phyloP scores from a whole-genome alignment of 1,140 invertebrate species.

The Popillia japonica region DNA sequence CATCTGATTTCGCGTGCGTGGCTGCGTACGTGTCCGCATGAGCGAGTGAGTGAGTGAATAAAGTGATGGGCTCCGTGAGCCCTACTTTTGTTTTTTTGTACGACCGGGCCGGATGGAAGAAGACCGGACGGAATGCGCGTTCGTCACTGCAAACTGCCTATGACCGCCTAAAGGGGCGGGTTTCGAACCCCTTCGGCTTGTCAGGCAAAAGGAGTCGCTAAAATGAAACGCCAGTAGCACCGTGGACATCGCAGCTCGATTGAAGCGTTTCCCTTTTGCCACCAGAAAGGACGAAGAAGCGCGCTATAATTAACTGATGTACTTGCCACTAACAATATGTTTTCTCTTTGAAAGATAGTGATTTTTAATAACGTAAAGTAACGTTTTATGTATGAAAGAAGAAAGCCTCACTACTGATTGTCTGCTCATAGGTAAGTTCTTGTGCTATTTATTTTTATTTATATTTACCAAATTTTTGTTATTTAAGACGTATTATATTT shows the following conservation, averaged over 20 bases:
- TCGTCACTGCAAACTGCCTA: conserved; percentile 30
- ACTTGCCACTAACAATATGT: background rate
- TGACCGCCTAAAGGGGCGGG: conserved; percentile 33
- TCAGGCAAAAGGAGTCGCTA: conserved; percentile 26
- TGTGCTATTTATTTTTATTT: no score
- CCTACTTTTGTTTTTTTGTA: conserved; percentile 21
- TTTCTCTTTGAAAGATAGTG: background rate
- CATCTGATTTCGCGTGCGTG: conserved; percentile 20
- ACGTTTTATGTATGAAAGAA: no score
- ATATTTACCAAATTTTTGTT: no score
- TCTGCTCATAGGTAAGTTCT: no score
- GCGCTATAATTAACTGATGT: background rate
- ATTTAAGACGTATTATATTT: no score
- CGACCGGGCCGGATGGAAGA: conserved; percentile 29
- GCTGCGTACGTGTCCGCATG: background rate
- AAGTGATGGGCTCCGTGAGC: conserved; percentile 1
- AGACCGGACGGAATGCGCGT: conserved; percentile 28
- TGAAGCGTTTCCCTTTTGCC: conserved; percentile 20
- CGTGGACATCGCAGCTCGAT: conserved; percentile 33
- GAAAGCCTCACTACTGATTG: no score
- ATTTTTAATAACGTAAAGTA: background rate
- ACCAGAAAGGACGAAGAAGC: conserved; percentile 23
- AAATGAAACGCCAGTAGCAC: conserved; percentile 34
- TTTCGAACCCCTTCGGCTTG: conserved; percentile 25
- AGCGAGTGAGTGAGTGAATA: background rate